A percentile compares a stretch with the other conserved stretches of the same genome.
Evolutionary conservation across 2,888 invertebrate species (phyloP).

Genomic region (Tethea ocularis): DNA sequence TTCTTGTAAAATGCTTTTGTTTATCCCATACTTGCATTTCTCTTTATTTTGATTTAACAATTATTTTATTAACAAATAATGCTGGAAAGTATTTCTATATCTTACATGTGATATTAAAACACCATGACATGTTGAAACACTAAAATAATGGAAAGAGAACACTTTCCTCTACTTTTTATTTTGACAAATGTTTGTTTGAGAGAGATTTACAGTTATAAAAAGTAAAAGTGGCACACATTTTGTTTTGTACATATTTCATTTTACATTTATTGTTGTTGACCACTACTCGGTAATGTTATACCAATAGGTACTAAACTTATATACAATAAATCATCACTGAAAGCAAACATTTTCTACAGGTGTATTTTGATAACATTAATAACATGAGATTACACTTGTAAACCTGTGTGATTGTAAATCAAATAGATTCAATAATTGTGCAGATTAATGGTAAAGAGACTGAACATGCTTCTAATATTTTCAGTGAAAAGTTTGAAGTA

Average conservation of each 20-base stretch:
- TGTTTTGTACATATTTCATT: not conserved
- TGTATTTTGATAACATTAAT: not conserved
- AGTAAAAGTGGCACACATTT: conserved; percentile 3
- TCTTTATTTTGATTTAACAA: not conserved
- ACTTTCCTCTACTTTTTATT: not conserved
- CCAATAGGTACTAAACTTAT: not conserved
- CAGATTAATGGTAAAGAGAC: not conserved
- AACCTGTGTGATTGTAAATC: conserved; percentile 1
- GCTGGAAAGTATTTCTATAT: not conserved
- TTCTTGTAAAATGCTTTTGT: not conserved
- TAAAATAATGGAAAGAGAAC: not conserved
- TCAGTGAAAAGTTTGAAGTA: too few relatives aligned
- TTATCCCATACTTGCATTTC: not conserved
- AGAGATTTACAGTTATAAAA: not conserved
- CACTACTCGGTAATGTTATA: not conserved
- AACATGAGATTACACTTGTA: not conserved
- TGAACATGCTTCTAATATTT: not conserved
- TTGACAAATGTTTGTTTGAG: not conserved
- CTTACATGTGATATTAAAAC: not conserved
- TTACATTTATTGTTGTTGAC: not conserved
- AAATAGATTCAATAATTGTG: not conserved
- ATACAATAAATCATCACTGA: conserved; percentile 1
- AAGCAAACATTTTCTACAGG: not conserved
- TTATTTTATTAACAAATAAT: not conserved
- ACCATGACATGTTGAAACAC: too few relatives aligned